Percentiles rank a stretch among this genome's conserved stretches.
These are phyloP conservation scores for Seladonia tumulorum DNA, from an alignment of 2,888 invertebrate genomes.

Conservation along the genomic window DNA sequence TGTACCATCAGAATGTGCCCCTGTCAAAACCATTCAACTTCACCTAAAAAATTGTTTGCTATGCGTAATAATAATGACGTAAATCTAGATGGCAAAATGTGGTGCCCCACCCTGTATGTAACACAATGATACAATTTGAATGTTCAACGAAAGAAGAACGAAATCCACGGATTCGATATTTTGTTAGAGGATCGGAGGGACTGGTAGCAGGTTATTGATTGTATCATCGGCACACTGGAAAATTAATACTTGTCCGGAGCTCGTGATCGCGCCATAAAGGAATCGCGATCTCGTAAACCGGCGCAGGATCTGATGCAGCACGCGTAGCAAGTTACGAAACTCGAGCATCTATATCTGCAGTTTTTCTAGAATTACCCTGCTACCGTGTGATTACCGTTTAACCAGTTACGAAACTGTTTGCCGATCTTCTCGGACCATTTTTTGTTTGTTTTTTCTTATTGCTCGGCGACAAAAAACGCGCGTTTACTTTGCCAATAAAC, in stretches of 20 bases:
- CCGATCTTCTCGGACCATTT: not conserved
- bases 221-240: not conserved
- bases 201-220: conserved; percentile 14
- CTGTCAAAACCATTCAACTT: no score
- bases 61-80: no score
- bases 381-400: conserved; percentile 10
- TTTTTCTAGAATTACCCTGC: conserved; percentile 21
- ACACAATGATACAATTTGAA: not conserved
- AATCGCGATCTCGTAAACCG: conserved; percentile 39
- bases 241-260: conserved; percentile 33
- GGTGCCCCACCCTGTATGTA: no score
- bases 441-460: not conserved
- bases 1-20: no score
- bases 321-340: conserved; percentile 40
- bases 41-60: no score
- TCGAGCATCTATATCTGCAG: conserved; percentile 36
- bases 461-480: not conserved
- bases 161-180: not conserved
- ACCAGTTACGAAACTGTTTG: conserved; percentile 11
- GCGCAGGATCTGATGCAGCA: conserved; percentile 8
- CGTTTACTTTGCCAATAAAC: not conserved
- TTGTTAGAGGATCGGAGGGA: not conserved
- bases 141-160: not conserved
- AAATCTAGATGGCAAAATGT: no score
- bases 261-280: conserved; percentile 24